Conservation (phyloP, 2,888 invertebrate species). For the Siphlonurus alternatus region DNA sequence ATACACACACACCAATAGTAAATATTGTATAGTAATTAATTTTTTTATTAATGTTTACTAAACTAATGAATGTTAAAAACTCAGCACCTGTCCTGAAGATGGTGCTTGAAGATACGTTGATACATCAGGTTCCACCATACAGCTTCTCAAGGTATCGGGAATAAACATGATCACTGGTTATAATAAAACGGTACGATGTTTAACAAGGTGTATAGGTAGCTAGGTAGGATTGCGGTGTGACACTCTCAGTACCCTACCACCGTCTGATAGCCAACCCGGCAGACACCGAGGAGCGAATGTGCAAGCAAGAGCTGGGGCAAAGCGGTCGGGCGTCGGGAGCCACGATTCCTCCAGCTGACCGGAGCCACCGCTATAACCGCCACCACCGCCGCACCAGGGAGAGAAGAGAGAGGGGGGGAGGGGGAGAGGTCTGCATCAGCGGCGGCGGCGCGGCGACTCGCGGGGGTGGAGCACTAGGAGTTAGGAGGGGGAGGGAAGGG, state of each 20-base stretch:
- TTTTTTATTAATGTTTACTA: too few species aligned
- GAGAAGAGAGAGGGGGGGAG: constrained; percentile 7
- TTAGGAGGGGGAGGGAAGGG: constrained; percentile 1
- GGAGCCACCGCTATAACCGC: background rate
- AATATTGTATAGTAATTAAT: too few species aligned
- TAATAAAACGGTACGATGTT: too few species aligned
- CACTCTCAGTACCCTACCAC: background rate
- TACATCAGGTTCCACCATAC: constrained; percentile 91
- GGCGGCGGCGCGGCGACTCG: constrained; percentile 8
- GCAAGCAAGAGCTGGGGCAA: background rate
- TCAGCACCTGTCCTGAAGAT: constrained; percentile 80
- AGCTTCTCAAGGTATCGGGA: constrained; percentile 84
- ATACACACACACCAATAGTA: too few species aligned
- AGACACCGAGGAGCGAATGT: background rate
- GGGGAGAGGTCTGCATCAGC: constrained; percentile 11
- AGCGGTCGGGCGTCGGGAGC: background rate
- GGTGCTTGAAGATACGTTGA: constrained; percentile 87
- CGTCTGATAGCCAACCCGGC: background rate
- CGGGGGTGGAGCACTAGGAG: constrained; percentile 7
- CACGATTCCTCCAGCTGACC: background rate
- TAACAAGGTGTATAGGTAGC: background rate
- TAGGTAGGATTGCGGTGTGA: background rate
- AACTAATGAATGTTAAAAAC: background rate
- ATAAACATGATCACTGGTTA: constrained; percentile 68
- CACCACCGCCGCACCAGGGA: constrained; percentile 11